Base-by-base conservation (phyloP, 2,888 invertebrate species). In the Chrysolina oricalcia region DNA sequence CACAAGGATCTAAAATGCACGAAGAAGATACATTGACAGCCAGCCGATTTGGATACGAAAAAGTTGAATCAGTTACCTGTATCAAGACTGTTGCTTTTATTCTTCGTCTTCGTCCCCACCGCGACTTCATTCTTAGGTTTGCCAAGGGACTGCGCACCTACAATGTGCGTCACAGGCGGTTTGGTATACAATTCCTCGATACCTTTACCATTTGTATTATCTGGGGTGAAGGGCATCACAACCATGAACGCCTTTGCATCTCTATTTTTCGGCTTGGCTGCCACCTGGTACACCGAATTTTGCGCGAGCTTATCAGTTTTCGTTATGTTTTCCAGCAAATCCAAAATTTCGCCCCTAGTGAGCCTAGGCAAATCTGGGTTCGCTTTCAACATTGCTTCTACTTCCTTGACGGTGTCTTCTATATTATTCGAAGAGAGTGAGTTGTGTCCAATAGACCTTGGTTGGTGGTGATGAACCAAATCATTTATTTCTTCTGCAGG, bases 191-290 rank as follows among this genome's bases (percentile, higher is more conserved):
- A 86, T 80, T 93, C 93, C 83, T 92, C 91, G 68, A 94, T 87
- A 73, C 87, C 87, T 3, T 83, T 53, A 21, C 41, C 73, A 48
- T 0, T 90, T 89, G 80, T 92, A 91, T 48, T 91, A 88, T 8
- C 91, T 90, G 63, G 92, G 91, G 82, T 92, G 92, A 92, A 93
- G 0, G 94, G 94, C 80, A 93, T 87, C 0, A 94, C 94, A 0
- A 94, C 91, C 91, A 92, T 93, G 19, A 94, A 85, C 0, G 92
- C 91, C 80, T 90, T 89, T 48, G 91, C 87, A 40, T 87, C 86
- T 62, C 89, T 86, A 15, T 40, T 70, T 59, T 75, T 63, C 81
- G 53, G 19, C 13, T 21, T 53, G 17, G 68, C 15, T 40, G 15
- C 15, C 2, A 13, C 23, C 11, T 17, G 27, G 13, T 48, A 19